These are phyloP conservation scores for Dicaeum eximium DNA, from an alignment of 2,113 vertebrate species.

Conservation along the genomic window DNA sequence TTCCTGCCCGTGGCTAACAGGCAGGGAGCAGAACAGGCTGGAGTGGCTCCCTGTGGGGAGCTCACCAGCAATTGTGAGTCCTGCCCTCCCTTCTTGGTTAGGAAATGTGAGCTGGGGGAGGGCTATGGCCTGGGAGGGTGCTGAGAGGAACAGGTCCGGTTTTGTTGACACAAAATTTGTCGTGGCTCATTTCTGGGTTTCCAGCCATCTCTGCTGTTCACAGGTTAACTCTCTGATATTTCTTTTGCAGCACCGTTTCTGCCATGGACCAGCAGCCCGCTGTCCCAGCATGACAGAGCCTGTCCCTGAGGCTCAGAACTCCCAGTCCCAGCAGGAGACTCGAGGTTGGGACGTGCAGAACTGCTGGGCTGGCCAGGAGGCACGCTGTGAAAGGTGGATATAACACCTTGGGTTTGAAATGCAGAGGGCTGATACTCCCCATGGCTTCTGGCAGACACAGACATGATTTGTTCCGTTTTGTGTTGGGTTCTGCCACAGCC, in stretches of 20 bases:
- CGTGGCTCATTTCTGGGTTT: not conserved
- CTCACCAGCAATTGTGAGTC: not conserved
- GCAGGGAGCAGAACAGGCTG: not conserved
- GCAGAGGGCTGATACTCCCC: not conserved
- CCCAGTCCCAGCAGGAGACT: not conserved
- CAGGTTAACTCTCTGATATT: not conserved
- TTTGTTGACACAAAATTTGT: not conserved
- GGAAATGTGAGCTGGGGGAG: not conserved
- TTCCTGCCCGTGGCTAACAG: not conserved
- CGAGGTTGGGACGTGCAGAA: fast-evolving
- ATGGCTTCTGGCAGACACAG: not conserved
- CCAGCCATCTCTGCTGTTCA: not conserved
- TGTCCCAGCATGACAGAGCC: not conserved
- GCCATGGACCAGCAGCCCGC: not conserved
- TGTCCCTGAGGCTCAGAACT: not conserved
- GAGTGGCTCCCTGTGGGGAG: not conserved
- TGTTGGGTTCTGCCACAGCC: not conserved
- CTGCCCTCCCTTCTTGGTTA: not conserved
- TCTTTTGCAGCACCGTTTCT: not conserved
- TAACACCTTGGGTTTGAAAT: not conserved
- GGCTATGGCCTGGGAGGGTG: not conserved
- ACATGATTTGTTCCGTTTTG: not conserved
- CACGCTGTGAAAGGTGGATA: not conserved
- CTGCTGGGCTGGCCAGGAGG: not conserved
- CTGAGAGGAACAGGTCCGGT: not conserved